Evolutionary conservation across 2,113 vertebrate species (phyloP).

Genomic region (Python bivittatus): DNA sequence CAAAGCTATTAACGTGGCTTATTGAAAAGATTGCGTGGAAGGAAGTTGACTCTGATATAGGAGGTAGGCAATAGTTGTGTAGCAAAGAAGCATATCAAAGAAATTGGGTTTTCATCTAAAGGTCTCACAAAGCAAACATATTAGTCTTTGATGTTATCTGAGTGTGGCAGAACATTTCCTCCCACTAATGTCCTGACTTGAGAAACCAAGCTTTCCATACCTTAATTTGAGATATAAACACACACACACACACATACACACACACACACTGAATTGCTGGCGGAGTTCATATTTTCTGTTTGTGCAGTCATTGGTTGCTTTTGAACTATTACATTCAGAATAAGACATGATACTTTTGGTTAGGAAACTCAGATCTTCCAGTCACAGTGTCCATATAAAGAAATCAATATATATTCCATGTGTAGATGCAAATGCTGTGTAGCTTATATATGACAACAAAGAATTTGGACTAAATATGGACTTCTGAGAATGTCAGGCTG

Average conservation of each 20-base stretch:
- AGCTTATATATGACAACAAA: not conserved
- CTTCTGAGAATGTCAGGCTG: not conserved
- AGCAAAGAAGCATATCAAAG: not conserved
- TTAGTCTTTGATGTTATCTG: not conserved
- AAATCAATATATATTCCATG: not conserved
- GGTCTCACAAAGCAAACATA: not conserved
- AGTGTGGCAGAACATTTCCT: not conserved
- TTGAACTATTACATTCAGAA: not conserved
- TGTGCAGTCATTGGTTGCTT: accelerated
- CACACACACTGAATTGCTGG: not conserved
- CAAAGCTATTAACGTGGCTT: constrained; percentile 77
- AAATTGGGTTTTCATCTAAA: not conserved
- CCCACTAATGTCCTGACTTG: not conserved
- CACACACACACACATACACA: too few relatives aligned
- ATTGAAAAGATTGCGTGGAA: not conserved
- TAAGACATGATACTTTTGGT: not conserved
- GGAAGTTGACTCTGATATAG: not conserved
- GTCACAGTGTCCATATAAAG: not conserved
- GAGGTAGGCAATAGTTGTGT: not conserved
- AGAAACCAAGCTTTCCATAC: not conserved
- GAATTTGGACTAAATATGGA: not conserved
- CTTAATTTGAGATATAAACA: accelerated
- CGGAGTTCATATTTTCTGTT: not conserved
- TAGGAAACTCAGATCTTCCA: not conserved
- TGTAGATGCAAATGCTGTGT: not conserved